Percentiles rank a stretch among this genome's conserved stretches.
Conservation (phyloP, 2,797 vertebrate genomes). For the Phalloptychus januarius region DNA sequence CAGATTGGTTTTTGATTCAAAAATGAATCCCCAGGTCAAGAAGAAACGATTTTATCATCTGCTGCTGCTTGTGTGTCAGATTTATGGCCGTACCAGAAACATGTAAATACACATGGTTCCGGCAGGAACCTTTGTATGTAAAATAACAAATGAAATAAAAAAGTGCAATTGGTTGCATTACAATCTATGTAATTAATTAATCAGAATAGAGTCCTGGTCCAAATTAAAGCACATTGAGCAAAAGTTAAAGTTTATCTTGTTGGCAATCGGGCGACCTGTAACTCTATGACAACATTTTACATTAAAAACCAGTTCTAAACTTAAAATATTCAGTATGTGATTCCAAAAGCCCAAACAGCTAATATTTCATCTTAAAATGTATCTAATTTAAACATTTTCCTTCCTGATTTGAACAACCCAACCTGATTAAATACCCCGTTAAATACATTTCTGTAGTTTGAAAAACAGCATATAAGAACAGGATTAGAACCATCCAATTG, state of each 20-base stretch:
- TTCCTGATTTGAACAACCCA: neutral
- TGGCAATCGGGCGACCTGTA: neutral
- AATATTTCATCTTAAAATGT: neutral
- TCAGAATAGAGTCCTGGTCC: too few species aligned
- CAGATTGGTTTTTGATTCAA: too few species aligned
- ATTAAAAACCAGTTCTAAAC: neutral
- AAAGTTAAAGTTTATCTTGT: neutral
- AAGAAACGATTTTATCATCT: too few species aligned
- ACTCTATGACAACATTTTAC: neutral
- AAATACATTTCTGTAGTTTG: neutral
- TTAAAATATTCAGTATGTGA: neutral
- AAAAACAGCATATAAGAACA: neutral
- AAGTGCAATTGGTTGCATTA: too few species aligned
- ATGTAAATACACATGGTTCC: too few species aligned
- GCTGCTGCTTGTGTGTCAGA: too few species aligned
- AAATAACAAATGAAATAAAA: too few species aligned
- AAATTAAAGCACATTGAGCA: too few species aligned
- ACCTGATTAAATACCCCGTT: neutral
- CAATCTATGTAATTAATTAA: too few species aligned
- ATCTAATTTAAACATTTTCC: neutral
- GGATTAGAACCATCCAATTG: neutral
- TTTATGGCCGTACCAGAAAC: too few species aligned
- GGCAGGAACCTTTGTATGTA: too few species aligned
- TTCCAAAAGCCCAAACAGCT: neutral
- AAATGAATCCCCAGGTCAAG: too few species aligned